Conservation (phyloP, 2,797 vertebrate genomes). For the Geotrypetes seraphini region DNA sequence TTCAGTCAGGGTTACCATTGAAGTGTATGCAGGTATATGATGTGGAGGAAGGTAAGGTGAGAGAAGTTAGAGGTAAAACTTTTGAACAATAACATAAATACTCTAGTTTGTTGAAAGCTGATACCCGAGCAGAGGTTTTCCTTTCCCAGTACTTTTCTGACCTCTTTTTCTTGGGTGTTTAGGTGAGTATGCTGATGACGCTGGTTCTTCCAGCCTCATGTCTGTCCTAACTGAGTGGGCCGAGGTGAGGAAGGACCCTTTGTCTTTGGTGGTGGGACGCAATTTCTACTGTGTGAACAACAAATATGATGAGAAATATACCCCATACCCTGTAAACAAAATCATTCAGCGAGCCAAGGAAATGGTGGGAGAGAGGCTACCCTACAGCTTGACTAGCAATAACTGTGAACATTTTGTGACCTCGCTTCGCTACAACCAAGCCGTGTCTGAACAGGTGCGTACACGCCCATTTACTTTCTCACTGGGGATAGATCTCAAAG, state of each 20-base stretch:
- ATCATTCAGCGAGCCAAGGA: slow-evolving; percentile 53
- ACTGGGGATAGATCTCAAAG: too few relatives aligned
- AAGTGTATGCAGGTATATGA: too few relatives aligned
- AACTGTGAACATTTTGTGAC: slow-evolving; percentile 87
- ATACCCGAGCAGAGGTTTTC: rapidly evolving
- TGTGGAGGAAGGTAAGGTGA: too few relatives aligned
- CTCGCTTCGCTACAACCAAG: slow-evolving; percentile 63
- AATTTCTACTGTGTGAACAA: slow-evolving; percentile 65
- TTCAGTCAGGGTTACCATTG: too few relatives aligned
- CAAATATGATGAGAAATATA: slow-evolving; percentile 48
- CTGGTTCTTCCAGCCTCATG: slow-evolving; percentile 56
- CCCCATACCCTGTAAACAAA: slow-evolving; percentile 17
- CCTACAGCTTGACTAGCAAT: slow-evolving; percentile 52
- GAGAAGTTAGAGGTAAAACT: too few relatives aligned
- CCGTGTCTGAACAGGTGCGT: slow-evolving; percentile 65
- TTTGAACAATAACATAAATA: not conserved
- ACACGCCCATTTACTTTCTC: too few relatives aligned
- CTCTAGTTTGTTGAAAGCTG: too few relatives aligned
- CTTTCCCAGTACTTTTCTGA: rapidly evolving
- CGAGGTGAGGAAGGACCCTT: slow-evolving; percentile 58
- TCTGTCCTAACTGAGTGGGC: slow-evolving; percentile 65
- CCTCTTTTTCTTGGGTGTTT: not conserved
- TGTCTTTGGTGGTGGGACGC: slow-evolving; percentile 49
- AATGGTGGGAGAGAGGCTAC: slow-evolving; percentile 41
- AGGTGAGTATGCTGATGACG: slow-evolving; percentile 48